Conservation (phyloP, 2,113 vertebrate genomes). For the Equus przewalskii region DNA sequence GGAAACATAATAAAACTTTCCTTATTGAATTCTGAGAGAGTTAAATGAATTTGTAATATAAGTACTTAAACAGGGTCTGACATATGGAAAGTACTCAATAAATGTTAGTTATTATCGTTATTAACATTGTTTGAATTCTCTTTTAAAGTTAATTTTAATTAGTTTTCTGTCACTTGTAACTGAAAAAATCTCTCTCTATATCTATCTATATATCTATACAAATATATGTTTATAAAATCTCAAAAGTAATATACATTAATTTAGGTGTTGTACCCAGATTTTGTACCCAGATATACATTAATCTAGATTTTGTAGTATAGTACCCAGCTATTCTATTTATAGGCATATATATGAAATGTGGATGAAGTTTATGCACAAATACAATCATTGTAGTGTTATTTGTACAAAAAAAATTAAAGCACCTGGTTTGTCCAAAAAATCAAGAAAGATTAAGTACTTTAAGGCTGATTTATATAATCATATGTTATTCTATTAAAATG, state of each 20-base stretch:
- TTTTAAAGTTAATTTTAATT: background rate
- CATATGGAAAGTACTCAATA: background rate
- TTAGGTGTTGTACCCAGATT: background rate
- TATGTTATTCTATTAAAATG: slow-evolving; percentile 2
- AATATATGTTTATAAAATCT: background rate
- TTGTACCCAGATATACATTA: background rate
- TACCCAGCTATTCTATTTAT: background rate
- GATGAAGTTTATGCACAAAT: background rate
- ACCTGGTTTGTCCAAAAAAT: background rate
- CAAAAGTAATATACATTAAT: background rate
- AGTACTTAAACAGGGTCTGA: background rate
- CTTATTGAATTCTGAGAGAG: background rate
- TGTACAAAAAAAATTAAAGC: background rate
- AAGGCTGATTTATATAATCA: background rate
- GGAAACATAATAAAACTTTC: background rate
- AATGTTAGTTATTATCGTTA: background rate
- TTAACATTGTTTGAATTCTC: background rate
- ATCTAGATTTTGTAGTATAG: background rate
- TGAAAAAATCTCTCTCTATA: background rate
- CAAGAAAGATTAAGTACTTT: background rate
- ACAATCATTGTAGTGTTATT: background rate
- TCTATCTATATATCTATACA: background rate
- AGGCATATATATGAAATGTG: background rate
- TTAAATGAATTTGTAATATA: background rate
- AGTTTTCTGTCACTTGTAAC: slow-evolving; percentile 29